phyloP scores from a whole-genome alignment of 2,113 vertebrate genomes.

The Misgurnus mizolepis region DNA sequence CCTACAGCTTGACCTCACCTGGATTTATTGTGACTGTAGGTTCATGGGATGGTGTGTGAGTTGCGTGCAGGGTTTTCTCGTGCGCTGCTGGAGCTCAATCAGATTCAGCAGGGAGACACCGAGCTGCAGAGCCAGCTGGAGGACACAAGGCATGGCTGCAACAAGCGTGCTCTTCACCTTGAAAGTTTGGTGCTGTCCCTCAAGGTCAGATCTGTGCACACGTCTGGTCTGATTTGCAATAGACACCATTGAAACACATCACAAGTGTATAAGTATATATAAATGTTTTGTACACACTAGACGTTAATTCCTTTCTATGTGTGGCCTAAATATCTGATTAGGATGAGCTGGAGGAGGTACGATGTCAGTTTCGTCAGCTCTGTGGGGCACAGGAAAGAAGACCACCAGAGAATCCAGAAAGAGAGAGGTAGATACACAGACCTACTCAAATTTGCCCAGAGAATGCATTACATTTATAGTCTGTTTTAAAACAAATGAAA shows the following conservation, averaged over 20 bases:
- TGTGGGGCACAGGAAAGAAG: slow-evolving; percentile 56
- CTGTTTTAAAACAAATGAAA: not conserved
- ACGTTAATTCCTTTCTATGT: not conserved
- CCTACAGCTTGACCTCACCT: not conserved
- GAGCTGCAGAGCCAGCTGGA: slow-evolving; percentile 72
- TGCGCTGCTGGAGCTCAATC: slow-evolving; percentile 71
- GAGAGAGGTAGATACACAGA: slow-evolving; percentile 26
- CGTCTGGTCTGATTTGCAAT: too few species aligned
- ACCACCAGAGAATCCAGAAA: slow-evolving; percentile 12
- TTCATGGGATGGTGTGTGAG: slow-evolving; percentile 75
- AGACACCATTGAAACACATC: too few species aligned
- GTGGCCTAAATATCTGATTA: slow-evolving; percentile 37
- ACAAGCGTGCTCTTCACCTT: slow-evolving; percentile 68
- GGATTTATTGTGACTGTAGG: slow-evolving; percentile 53
- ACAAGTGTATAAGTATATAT: too few species aligned
- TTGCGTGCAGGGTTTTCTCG: slow-evolving; percentile 73
- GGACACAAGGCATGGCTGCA: slow-evolving; percentile 70
- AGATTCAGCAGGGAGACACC: slow-evolving; percentile 75
- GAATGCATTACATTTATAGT: not conserved
- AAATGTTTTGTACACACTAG: not conserved
- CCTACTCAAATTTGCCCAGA: not conserved
- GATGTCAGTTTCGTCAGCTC: slow-evolving; percentile 69
- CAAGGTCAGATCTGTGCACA: slow-evolving; percentile 60
- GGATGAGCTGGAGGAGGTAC: slow-evolving; percentile 73
- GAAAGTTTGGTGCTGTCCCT: slow-evolving; percentile 71